A percentile compares a stretch with the other conserved stretches of the same genome.
Conservation (phyloP, 2,113 vertebrate species). For the Meriones unguiculatus region DNA sequence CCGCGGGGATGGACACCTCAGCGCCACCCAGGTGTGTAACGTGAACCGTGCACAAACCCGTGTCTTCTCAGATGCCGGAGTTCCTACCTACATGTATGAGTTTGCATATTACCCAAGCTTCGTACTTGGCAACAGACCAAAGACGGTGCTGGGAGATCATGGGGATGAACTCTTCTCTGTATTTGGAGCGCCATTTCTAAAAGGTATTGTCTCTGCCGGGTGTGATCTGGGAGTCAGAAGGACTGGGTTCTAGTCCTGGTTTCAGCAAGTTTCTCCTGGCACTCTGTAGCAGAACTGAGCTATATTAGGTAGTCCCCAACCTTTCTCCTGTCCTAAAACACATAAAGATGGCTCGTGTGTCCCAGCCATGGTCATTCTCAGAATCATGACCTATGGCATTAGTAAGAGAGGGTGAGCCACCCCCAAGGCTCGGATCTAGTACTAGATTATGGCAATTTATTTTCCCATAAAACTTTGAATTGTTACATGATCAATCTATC, state of each 20-base stretch:
- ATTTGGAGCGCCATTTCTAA: neutral
- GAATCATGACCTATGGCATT: neutral
- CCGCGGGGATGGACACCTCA: neutral
- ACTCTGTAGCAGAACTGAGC: accelerated
- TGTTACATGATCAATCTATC: neutral
- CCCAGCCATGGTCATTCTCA: neutral
- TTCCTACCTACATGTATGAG: constrained; percentile 4
- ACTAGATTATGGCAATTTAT: neutral
- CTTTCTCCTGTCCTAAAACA: neutral
- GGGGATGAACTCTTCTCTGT: constrained; percentile 8
- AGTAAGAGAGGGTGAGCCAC: neutral
- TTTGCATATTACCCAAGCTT: neutral
- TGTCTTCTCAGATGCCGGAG: neutral
- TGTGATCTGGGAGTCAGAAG: neutral
- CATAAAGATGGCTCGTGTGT: accelerated
- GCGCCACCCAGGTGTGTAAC: neutral
- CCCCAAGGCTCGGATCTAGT: neutral
- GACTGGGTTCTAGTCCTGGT: neutral
- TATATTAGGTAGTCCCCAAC: accelerated
- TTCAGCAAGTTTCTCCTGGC: neutral
- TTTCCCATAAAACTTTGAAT: neutral
- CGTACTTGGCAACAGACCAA: neutral
- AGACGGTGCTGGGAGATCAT: neutral
- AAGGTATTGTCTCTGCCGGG: neutral
- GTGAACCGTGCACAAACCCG: neutral